Percentiles rank a stretch among this genome's conserved stretches.
Evolutionary conservation across 2,888 invertebrate species (phyloP).

Genomic region (Rhabditoides inermis): DNA sequence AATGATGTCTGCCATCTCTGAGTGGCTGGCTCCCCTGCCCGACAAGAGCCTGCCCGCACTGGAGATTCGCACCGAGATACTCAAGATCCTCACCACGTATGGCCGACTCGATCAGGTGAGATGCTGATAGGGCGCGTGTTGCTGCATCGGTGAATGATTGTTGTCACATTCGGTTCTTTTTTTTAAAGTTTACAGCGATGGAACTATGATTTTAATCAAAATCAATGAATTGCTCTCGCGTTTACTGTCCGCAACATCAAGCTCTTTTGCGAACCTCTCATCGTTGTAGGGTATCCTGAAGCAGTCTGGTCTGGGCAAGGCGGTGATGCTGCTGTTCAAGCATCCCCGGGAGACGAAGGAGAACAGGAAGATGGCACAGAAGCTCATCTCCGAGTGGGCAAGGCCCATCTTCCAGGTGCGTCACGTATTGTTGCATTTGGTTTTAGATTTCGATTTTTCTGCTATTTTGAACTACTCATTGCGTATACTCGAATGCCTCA

Average conservation of each 20-base stretch:
- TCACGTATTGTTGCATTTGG: too few species aligned
- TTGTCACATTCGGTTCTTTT: too few species aligned
- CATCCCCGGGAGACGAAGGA: slow-evolving; percentile 87
- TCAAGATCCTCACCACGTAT: slow-evolving; percentile 57
- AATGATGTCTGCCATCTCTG: slow-evolving; percentile 59
- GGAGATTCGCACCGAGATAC: slow-evolving; percentile 77
- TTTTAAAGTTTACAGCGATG: too few species aligned
- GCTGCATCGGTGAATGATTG: not conserved
- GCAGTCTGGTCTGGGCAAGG: slow-evolving; percentile 93
- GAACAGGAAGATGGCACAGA: slow-evolving; percentile 30
- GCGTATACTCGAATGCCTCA: too few species aligned
- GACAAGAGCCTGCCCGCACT: slow-evolving; percentile 90
- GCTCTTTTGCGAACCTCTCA: not conserved
- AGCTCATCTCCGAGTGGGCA: slow-evolving; percentile 72
- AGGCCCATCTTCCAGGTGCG: slow-evolving; percentile 66
- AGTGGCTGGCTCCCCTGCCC: slow-evolving; percentile 96
- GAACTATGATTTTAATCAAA: too few species aligned
- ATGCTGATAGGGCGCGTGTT: slow-evolving; percentile 58
- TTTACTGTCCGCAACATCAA: not conserved
- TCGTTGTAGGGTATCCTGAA: slow-evolving; percentile 68
- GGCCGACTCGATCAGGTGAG: slow-evolving; percentile 22
- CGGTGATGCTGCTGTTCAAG: slow-evolving; percentile 97
- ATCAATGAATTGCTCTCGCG: too few species aligned
- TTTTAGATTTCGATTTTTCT: too few species aligned
- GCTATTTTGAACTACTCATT: too few species aligned